Percentiles rank a stretch among this genome's conserved stretches.
These are phyloP conservation scores for Oceanites oceanicus DNA, from an alignment of 2,113 vertebrate species.

Conservation along the genomic window DNA sequence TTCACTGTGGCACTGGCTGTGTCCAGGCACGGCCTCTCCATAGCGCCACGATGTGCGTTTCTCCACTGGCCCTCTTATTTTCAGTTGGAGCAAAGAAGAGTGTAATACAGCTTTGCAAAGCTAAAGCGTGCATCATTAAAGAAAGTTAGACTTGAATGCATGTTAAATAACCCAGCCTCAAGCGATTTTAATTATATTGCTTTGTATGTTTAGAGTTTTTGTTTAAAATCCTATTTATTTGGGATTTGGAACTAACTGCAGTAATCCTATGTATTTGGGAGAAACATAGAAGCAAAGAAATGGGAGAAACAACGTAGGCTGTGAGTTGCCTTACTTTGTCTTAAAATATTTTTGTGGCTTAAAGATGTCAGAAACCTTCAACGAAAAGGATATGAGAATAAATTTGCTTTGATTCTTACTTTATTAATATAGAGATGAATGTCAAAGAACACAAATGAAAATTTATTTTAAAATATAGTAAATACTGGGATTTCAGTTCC, in stretches of 20 bases:
- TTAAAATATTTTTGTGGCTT: neutral
- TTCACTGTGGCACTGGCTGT: neutral
- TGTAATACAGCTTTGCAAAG: neutral
- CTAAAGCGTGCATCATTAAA: neutral
- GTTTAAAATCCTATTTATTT: neutral
- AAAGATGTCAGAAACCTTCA: neutral
- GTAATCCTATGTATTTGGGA: neutral
- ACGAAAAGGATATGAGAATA: neutral
- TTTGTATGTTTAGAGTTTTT: neutral
- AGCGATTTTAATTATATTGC: neutral
- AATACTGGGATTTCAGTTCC: neutral
- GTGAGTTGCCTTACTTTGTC: neutral
- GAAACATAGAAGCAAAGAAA: neutral
- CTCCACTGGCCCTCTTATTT: neutral
- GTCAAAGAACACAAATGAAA: neutral
- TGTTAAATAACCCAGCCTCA: neutral
- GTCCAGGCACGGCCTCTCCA: neutral
- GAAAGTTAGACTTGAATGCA: neutral
- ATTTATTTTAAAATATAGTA: neutral
- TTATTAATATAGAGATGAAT: neutral
- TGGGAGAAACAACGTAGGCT: neutral
- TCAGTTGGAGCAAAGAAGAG: neutral
- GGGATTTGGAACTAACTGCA: neutral
- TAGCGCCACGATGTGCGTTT: accelerated
- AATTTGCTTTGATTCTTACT: neutral